Evolutionary conservation across 2,797 vertebrate genomes (phyloP).

Genomic region (Sparidentex hasta): DNA sequence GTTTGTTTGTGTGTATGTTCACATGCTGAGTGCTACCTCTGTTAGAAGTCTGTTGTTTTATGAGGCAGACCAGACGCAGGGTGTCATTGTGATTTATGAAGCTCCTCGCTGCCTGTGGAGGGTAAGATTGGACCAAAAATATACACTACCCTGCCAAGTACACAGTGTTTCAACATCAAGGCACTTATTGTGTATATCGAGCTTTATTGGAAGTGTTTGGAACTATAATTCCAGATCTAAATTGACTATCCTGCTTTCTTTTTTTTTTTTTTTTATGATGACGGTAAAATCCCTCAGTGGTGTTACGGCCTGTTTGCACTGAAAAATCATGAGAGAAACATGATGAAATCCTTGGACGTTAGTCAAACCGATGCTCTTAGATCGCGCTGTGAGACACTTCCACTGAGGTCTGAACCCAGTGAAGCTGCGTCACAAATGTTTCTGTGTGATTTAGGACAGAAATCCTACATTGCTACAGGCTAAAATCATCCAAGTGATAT

Average conservation of each 20-base stretch:
- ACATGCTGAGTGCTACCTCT: constrained; percentile 28
- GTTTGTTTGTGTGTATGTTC: constrained; percentile 27
- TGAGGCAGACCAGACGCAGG: constrained; percentile 51
- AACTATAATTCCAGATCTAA: constrained; percentile 14
- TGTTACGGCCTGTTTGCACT: background rate
- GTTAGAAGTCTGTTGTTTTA: constrained; percentile 48
- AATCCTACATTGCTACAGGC: background rate
- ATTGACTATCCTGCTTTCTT: background rate
- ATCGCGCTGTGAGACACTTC: background rate
- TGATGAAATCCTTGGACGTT: background rate
- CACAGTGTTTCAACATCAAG: constrained; percentile 15
- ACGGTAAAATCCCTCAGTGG: background rate
- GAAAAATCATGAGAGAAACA: background rate
- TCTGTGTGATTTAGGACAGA: background rate
- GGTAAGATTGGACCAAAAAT: constrained; percentile 55
- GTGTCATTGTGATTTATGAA: constrained; percentile 76
- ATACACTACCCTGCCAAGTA: constrained; percentile 31
- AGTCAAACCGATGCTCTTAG: background rate
- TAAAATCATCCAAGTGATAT: no score
- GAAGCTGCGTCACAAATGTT: background rate
- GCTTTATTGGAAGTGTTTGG: constrained; percentile 32
- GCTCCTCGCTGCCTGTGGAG: constrained; percentile 42
- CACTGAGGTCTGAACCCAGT: background rate
- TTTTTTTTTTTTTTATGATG: background rate
- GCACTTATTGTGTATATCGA: constrained; percentile 9